These are phyloP conservation scores for Bubo scandiacus DNA, from an alignment of 2,113 vertebrate species.

Conservation along the genomic window DNA sequence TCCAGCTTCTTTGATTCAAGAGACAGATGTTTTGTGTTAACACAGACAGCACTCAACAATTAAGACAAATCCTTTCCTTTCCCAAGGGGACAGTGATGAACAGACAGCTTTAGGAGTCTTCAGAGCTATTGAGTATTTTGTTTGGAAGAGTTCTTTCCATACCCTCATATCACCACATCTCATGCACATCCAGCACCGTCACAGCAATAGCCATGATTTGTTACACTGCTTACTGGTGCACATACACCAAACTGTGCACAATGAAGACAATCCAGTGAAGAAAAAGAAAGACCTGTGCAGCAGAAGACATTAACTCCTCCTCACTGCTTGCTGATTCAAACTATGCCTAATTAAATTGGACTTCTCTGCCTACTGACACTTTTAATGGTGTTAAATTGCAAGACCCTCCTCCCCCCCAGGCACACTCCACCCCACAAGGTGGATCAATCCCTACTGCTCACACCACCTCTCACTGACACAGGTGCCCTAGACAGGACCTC, in stretches of 20 bases:
- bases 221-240: not conserved
- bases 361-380: not conserved
- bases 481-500: not conserved
- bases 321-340: not conserved
- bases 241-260: not conserved
- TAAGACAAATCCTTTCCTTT: not conserved
- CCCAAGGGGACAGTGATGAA: not conserved
- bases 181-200: not conserved
- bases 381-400: not conserved
- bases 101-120: not conserved
- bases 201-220: not conserved
- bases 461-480: not conserved
- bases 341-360: not conserved
- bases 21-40: not conserved
- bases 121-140: not conserved
- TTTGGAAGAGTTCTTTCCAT: not conserved
- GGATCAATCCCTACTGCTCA: fast-evolving
- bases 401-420: not conserved
- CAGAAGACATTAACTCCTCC: not conserved
- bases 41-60: not conserved
- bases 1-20: not conserved
- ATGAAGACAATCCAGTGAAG: not conserved
- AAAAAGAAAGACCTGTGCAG: not conserved
- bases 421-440: not conserved
- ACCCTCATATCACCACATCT: not conserved